Percentiles rank a stretch among this genome's conserved stretches.
phyloP scores from a whole-genome alignment of 2,888 invertebrate genomes.

The Tenthredo livida region DNA sequence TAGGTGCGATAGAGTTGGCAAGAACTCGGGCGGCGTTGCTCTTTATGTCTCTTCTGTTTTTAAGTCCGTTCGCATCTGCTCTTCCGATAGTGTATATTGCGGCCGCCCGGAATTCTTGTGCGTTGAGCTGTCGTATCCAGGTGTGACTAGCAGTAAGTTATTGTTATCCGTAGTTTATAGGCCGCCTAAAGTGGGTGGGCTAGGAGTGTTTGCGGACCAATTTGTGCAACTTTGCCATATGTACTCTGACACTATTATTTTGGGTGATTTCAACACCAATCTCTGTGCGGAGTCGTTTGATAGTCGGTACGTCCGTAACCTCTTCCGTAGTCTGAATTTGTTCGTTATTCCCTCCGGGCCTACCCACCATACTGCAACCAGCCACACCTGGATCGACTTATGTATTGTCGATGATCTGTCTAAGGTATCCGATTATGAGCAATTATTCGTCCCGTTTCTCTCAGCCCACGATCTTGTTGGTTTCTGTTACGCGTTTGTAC shows the following conservation, averaged over 20 bases:
- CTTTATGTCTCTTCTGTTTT: not conserved
- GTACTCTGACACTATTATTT: constrained; percentile 44
- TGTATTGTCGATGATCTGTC: constrained; percentile 29
- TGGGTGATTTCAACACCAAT: constrained; percentile 54
- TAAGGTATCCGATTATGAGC: not conserved
- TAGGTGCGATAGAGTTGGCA: too few relatives aligned
- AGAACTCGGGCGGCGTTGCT: not conserved
- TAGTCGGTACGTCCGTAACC: constrained; percentile 24
- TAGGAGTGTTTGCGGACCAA: constrained; percentile 29
- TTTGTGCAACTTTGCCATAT: not conserved
- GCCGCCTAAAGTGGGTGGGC: constrained; percentile 40
- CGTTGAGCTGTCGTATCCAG: not conserved
- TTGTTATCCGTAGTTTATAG: constrained; percentile 33
- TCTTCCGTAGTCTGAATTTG: constrained; percentile 10
- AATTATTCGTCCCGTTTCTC: not conserved
- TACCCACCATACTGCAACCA: constrained; percentile 34
- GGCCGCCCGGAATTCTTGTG: constrained; percentile 47
- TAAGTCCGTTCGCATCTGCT: not conserved
- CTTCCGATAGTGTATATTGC: not conserved
- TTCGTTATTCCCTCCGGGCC: constrained; percentile 44
- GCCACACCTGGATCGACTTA: constrained; percentile 53
- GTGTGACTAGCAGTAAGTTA: not conserved
- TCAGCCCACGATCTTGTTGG: not conserved
- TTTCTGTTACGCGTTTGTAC: not conserved
- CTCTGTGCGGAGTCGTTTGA: constrained; percentile 6